Conservation (phyloP, 2,888 invertebrate genomes). For the Hirtodrosophila histrioides region DNA sequence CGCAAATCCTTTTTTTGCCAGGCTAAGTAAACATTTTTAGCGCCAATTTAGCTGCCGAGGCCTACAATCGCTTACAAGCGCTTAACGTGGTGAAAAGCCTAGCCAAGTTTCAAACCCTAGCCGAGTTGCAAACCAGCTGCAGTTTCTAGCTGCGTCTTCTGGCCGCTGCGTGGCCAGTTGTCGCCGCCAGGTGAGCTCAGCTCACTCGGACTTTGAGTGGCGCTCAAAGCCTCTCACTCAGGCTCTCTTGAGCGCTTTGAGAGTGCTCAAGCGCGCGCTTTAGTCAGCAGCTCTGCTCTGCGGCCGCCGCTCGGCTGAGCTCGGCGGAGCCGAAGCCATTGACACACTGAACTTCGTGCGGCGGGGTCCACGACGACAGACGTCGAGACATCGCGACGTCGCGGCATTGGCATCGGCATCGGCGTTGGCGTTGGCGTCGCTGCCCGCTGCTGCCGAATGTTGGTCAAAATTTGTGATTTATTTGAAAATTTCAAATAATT, state of each 20-base stretch:
- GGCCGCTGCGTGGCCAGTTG: constrained; percentile 15
- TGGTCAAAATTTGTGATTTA: constrained; percentile 71
- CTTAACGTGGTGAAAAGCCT: background rate
- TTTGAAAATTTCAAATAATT: constrained; percentile 71
- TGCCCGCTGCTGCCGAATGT: constrained; percentile 33
- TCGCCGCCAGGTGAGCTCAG: constrained; percentile 5
- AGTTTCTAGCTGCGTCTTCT: background rate
- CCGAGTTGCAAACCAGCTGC: too few species aligned
- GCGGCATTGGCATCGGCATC: background rate
- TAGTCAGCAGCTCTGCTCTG: constrained; percentile 60
- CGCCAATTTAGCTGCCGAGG: constrained; percentile 25
- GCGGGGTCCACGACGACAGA: constrained; percentile 34
- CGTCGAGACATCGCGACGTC: background rate
- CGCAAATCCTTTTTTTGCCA: constrained; percentile 51
- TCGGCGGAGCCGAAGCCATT: constrained; percentile 43
- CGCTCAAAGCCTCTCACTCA: constrained; percentile 14
- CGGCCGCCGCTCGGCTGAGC: constrained; percentile 14
- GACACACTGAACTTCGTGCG: constrained; percentile 74
- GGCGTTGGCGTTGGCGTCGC: constrained; percentile 14
- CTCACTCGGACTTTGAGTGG: constrained; percentile 2
- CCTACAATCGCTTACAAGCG: too few species aligned
- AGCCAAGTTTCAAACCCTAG: constrained; percentile 30
- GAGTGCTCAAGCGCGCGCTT: constrained; percentile 66
- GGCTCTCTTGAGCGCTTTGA: constrained; percentile 47
- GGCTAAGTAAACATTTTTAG: constrained; percentile 58